Evolutionary conservation across 2,888 invertebrate species (phyloP), one percentile per base, ranked within the genome.

Genomic region (Amitus sp.): DNA sequence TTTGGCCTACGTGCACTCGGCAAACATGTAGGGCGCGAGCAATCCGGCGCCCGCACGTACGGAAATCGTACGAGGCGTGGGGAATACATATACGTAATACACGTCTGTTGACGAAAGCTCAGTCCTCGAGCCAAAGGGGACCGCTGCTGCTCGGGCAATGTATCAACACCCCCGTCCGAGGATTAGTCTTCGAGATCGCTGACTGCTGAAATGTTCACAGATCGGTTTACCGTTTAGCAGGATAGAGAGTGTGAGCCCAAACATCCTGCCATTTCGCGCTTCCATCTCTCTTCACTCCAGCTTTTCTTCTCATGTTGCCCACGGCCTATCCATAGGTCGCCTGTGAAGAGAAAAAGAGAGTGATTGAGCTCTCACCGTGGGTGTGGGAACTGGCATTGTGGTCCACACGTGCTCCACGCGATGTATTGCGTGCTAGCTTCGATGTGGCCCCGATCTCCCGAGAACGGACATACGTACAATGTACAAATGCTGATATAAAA

Each of bases 311-410:
- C 64, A 66, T 59, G 64, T 59, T 55, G 59, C 66, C 62, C 60
- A 61, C 63, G 67, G 66, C 63, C 69, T 68, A 67, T 62, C 58
- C 53, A 53, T 55, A 56, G 66, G 63, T 66, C 59, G 63, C 57
- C 45, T 58, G 52, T 54, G 47, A 40, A 52, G 55, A n/a, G n/a
- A n/a, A n/a, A n/a, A n/a, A n/a, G n/a, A n/a, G n/a, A n/a, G n/a
- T n/a, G n/a, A 57, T 60, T 52, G 53, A 60, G 63, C 47, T 54
- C 55, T 47, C 12, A 55, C 56, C 50, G 49, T 27, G 65, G 68
- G 71, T 79, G 79, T 87, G 87, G 84, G 87, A 87, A 82, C 76
- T 78, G 74, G 82, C 84, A 83, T 87, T 87, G 82, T 85, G 84
- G 82, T 78, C 82, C 86, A 85, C 86, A 86, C 85, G 78, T 78